These are phyloP conservation scores for Sebastes alutus DNA, from an alignment of 2,797 vertebrate genomes.

Conservation along the genomic window DNA sequence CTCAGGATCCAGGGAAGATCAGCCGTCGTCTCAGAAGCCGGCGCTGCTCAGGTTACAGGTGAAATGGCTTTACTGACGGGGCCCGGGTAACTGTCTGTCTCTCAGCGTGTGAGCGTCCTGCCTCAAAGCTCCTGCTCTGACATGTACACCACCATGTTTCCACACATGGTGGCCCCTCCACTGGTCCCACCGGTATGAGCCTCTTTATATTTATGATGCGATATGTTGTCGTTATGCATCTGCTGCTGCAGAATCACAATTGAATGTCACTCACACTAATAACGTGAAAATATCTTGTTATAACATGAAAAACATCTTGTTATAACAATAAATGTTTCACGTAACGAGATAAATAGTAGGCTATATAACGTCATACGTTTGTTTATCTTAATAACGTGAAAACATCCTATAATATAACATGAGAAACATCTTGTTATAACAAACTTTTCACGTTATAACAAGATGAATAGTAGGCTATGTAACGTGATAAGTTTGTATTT, in stretches of 20 bases:
- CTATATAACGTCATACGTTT: no score
- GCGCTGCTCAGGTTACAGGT: slow-evolving; percentile 63
- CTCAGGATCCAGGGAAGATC: slow-evolving; percentile 58
- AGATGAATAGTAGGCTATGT: no score
- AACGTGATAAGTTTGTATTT: no score
- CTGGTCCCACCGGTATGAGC: not conserved
- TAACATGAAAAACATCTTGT: no score
- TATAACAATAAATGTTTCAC: no score
- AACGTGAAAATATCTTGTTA: not conserved
- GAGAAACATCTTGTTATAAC: no score
- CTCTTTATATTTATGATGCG: not conserved
- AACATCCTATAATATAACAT: no score
- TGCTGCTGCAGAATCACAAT: not conserved
- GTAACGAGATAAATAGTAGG: no score
- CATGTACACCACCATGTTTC: slow-evolving; percentile 38
- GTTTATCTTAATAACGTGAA: no score
- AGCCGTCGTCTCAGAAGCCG: slow-evolving; percentile 41
- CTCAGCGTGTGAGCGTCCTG: slow-evolving; percentile 18
- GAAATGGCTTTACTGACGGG: slow-evolving; percentile 55
- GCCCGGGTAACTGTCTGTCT: slow-evolving; percentile 28
- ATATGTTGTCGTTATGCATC: not conserved
- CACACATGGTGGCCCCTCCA: not conserved
- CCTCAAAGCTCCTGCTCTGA: slow-evolving; percentile 56
- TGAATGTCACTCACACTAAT: not conserved
- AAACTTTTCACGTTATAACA: no score